Conservation (phyloP, 2,113 vertebrate species). For the Bungarus multicinctus region DNA sequence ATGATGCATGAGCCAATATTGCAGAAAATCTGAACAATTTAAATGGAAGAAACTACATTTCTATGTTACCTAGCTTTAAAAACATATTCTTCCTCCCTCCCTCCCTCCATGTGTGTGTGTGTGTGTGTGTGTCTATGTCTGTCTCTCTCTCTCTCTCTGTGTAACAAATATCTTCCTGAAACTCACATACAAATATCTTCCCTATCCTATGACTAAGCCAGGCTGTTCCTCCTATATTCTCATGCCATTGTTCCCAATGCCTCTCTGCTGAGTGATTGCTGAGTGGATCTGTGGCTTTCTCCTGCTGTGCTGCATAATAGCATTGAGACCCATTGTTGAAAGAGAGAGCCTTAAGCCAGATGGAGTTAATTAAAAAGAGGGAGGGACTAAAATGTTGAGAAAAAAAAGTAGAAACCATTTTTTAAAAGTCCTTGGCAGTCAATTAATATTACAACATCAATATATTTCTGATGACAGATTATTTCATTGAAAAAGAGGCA, state of each 20-base stretch:
- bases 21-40: neutral
- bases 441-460: conserved; percentile 45
- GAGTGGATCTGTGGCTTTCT: conserved; percentile 64
- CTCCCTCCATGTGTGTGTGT: too few relatives aligned
- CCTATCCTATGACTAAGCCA: conserved; percentile 23
- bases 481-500: conserved; percentile 39
- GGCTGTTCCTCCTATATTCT: conserved; percentile 54
- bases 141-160: too few relatives aligned
- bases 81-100: neutral
- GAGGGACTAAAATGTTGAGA: conserved; percentile 5
- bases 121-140: too few relatives aligned
- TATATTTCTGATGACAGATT: conserved; percentile 54
- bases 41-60: neutral
- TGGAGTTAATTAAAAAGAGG: conserved; percentile 65
- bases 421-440: conserved; percentile 28
- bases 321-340: conserved; percentile 61
- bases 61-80: neutral
- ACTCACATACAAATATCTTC: conserved; percentile 10
- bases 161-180: neutral
- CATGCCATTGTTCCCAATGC: conserved; percentile 61
- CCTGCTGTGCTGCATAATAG: conserved; percentile 63
- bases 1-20: neutral
- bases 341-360: conserved; percentile 56
- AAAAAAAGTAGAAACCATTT: neutral
- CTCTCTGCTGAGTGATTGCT: conserved; percentile 70